Evolutionary conservation across 2,113 vertebrate genomes (phyloP).

Genomic region (Oryctolagus cuniculus): DNA sequence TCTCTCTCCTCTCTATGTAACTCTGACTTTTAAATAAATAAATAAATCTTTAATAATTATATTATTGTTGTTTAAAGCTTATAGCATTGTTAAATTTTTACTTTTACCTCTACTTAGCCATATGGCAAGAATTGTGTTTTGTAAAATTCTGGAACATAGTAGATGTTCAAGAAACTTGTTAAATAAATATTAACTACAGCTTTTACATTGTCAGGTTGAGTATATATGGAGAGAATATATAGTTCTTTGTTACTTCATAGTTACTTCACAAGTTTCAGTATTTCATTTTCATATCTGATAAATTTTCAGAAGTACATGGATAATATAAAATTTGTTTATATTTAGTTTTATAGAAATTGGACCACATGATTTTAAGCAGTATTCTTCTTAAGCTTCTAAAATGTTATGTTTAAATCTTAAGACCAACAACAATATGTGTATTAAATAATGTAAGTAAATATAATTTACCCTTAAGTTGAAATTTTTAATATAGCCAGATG

Average conservation of each 20-base stretch:
- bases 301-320: constrained; percentile 41
- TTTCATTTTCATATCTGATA: not conserved
- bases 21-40: no score
- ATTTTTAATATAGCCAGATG: constrained; percentile 39
- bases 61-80: not conserved
- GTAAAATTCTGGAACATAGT: not conserved
- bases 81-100: not conserved
- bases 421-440: constrained; percentile 45
- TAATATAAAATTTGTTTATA: not conserved
- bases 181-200: not conserved
- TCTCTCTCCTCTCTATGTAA: no score
- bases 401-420: constrained; percentile 30
- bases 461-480: constrained; percentile 47
- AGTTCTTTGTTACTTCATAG: not conserved
- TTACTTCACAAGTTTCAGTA: not conserved
- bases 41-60: no score
- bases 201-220: not conserved
- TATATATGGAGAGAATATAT: not conserved
- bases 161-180: constrained; percentile 4
- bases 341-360: constrained; percentile 41
- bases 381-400: constrained; percentile 60
- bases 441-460: constrained; percentile 64
- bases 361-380: not conserved
- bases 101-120: not conserved
- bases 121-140: not conserved